Evolutionary conservation across 2,888 invertebrate genomes (phyloP).

Genomic region (Drosophila demipolita): DNA sequence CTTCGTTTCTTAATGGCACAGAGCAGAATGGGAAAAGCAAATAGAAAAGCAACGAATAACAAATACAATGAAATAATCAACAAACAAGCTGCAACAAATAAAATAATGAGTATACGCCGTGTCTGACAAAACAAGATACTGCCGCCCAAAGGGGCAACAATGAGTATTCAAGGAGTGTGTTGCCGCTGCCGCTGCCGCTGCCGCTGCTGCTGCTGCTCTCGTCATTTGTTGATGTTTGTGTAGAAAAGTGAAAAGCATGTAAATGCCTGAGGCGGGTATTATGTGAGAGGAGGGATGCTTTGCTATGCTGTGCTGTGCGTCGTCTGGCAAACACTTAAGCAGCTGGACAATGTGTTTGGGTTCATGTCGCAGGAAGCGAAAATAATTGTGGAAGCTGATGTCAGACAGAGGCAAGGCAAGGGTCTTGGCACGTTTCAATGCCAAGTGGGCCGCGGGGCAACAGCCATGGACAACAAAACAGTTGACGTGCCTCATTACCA

Average conservation of each 20-base stretch:
- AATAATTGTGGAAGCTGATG: constrained; percentile 60
- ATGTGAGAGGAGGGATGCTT: constrained; percentile 14
- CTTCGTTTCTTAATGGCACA: constrained; percentile 20
- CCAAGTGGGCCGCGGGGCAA: constrained; percentile 61
- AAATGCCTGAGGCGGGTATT: constrained; percentile 62
- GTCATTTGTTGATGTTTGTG: constrained; percentile 39
- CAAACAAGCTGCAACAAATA: constrained; percentile 63
- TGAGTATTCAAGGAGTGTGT: constrained; percentile 3
- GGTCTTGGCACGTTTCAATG: constrained; percentile 53
- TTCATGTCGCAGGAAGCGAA: constrained; percentile 39
- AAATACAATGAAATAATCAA: constrained; percentile 75
- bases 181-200: not conserved
- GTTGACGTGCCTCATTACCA: constrained; percentile 51
- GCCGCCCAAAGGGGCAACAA: constrained; percentile 2
- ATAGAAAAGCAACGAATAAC: constrained; percentile 51
- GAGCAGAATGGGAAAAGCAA: constrained; percentile 23
- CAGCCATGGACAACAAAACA: constrained; percentile 16
- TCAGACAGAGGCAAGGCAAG: constrained; percentile 17
- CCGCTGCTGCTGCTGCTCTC: not conserved
- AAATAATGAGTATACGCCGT: constrained; percentile 72
- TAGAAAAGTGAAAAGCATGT: constrained; percentile 75
- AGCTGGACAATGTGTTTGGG: constrained; percentile 67
- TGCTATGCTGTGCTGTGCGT: constrained; percentile 15
- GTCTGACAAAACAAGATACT: constrained; percentile 45
- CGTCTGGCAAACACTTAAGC: constrained; percentile 70